Percentiles rank a stretch among this genome's conserved stretches.
phyloP scores from a whole-genome alignment of 2,888 invertebrate species.

The Siphonodentalium dalli region DNA sequence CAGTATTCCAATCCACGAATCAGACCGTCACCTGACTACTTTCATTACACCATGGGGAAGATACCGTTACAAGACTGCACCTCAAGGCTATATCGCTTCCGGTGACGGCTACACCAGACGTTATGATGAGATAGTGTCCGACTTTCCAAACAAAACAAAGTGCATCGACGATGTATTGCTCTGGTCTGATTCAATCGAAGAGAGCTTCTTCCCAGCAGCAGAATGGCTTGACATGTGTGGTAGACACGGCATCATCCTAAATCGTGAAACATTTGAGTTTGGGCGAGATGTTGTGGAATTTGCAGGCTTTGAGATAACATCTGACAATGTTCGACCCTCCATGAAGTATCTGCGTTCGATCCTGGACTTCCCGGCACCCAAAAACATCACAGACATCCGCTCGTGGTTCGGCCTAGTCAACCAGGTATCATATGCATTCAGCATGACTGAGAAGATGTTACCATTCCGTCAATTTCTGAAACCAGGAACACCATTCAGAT shows the following conservation, averaged over 20 bases:
- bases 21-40: too few relatives aligned
- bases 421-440: slow-evolving; percentile 35
- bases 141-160: too few relatives aligned
- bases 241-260: slow-evolving; percentile 31
- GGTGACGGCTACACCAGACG: slow-evolving; percentile 35
- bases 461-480: not conserved
- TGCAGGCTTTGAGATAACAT: slow-evolving; percentile 36
- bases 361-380: slow-evolving; percentile 31
- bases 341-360: slow-evolving; percentile 23
- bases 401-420: slow-evolving; percentile 41
- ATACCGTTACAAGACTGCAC: slow-evolving; percentile 28
- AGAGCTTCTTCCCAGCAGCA: slow-evolving; percentile 31
- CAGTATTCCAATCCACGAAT: too few relatives aligned
- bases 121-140: slow-evolving; percentile 37
- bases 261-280: slow-evolving; percentile 35
- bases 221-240: slow-evolving; percentile 36
- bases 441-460: slow-evolving; percentile 15
- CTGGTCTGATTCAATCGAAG: slow-evolving; percentile 23
- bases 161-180: slow-evolving; percentile 28
- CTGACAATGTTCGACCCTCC: slow-evolving; percentile 29
- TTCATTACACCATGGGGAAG: slow-evolving; percentile 35
- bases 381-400: slow-evolving; percentile 32
- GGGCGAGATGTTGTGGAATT: slow-evolving; percentile 32
- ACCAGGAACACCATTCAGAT: not conserved
- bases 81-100: slow-evolving; percentile 28